Evolutionary conservation across 2,888 invertebrate species (phyloP), one percentile per base, ranked within the genome.

Genomic region (Archaeoteleia sp.): DNA sequence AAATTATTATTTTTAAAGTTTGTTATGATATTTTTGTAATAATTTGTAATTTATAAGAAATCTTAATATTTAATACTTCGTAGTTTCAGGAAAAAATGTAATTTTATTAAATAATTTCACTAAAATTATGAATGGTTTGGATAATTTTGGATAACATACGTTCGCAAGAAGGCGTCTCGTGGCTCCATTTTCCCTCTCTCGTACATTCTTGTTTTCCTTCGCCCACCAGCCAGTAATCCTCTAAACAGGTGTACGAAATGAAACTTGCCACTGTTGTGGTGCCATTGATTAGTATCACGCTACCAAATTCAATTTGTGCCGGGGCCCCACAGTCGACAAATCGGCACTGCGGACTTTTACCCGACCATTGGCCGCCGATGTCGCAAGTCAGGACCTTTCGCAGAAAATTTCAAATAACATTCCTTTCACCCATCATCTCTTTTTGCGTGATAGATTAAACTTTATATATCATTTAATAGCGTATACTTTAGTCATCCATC

Each of bases 321-420:
- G 93, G 94, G 4, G 92, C 91, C 0, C 94, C 95, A 82, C 95
- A 96, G 84, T 93, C 95, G 1, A 95, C 93, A 85, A 92, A 95
- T 82, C 93, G 91, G 84, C 96, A 96, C 1, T 91, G 89, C 0
- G 95, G 95, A 0, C 93, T 90, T 79, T 89, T 89, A 10, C 92
- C 92, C 0, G 92, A 91, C 96, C 96, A 96, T 65, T 90, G 89
- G 0, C 96, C 96, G 1, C 96, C 96, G 9, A 96, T 88, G 29
- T 92, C 91, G 82, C 96, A 96, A 7, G 92, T 91, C 25, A 95
- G 88, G 29, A 92, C 89, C 93, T 94, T 79, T 9, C 80, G 70
- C 35, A 70, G 48, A 58, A 67, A 66, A 57, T 61, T 67, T 66
- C 29, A 45, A 55, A 29, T 67, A 42, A 70, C 34, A 39, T 13